Percentiles rank a stretch among this genome's conserved stretches.
These are phyloP conservation scores for Agriopis marginaria DNA, from an alignment of 2,888 invertebrate species.

Conservation along the genomic window DNA sequence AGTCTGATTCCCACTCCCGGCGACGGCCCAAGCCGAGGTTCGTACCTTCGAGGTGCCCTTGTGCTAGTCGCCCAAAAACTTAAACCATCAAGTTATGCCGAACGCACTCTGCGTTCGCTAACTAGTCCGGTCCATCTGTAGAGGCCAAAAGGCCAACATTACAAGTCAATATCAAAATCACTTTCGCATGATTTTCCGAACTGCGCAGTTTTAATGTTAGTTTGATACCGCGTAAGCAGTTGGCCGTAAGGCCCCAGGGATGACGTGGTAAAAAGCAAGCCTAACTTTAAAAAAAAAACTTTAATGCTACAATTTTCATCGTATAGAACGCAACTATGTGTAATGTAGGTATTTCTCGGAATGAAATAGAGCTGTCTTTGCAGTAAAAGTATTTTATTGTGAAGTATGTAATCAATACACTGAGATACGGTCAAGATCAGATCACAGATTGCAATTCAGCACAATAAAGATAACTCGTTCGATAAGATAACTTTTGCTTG, in stretches of 20 bases:
- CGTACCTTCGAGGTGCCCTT: too few relatives aligned
- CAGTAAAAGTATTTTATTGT: conserved; percentile 1
- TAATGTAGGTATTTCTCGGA: neutral
- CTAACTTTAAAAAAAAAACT: neutral
- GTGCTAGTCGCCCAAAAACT: too few relatives aligned
- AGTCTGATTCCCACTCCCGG: too few relatives aligned
- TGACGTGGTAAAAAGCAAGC: neutral
- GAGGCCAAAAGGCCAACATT: too few relatives aligned
- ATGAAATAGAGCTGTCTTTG: neutral
- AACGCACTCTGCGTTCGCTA: too few relatives aligned
- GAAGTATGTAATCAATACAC: conserved; percentile 1
- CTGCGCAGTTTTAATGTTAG: too few relatives aligned
- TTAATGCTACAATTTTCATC: neutral
- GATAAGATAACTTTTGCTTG: conserved; percentile 25
- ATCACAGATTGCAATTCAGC: conserved; percentile 35
- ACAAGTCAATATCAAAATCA: too few relatives aligned
- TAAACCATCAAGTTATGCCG: too few relatives aligned
- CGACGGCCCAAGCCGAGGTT: too few relatives aligned
- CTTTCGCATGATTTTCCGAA: too few relatives aligned
- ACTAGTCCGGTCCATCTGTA: too few relatives aligned
- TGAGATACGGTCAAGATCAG: conserved; percentile 37
- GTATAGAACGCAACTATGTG: neutral
- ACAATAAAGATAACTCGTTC: conserved; percentile 32
- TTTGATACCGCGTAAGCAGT: too few relatives aligned
- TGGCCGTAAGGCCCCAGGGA: neutral